These are phyloP conservation scores for Conus ventricosus DNA, from an alignment of 1,140 invertebrate genomes.

Conservation along the genomic window DNA sequence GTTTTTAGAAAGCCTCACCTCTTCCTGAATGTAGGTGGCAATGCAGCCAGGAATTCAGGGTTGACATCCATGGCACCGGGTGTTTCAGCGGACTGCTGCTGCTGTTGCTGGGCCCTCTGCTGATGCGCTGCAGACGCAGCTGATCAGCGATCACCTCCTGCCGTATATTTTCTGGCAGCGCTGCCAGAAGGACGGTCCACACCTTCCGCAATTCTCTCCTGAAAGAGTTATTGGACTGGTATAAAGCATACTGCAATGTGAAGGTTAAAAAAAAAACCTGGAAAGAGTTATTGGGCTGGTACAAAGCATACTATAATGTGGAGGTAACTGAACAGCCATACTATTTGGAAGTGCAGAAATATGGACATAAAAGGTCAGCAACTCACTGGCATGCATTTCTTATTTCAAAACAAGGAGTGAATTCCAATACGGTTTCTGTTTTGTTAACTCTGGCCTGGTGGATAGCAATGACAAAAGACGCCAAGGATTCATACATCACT, in stretches of 20 bases:
- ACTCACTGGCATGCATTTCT: too few species aligned
- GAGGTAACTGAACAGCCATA: too few species aligned
- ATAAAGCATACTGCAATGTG: neutral
- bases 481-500: too few species aligned
- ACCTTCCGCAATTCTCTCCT: constrained; percentile 80
- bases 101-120: constrained; percentile 73
- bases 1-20: constrained; percentile 74
- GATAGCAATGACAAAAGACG: too few species aligned
- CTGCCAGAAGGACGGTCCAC: constrained; percentile 93
- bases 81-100: constrained; percentile 53
- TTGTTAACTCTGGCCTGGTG: too few species aligned
- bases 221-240: neutral
- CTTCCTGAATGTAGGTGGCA: constrained; percentile 94
- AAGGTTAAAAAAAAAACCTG: neutral
- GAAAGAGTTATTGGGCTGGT: neutral
- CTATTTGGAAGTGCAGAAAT: too few species aligned
- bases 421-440: too few species aligned
- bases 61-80: constrained; percentile 83
- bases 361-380: too few species aligned
- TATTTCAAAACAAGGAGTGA: too few species aligned
- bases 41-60: constrained; percentile 92
- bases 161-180: constrained; percentile 92
- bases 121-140: constrained; percentile 80
- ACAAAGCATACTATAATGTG: too few species aligned
- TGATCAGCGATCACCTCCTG: constrained; percentile 93